A percentile compares a stretch with the other conserved stretches of the same genome.
phyloP scores from a whole-genome alignment of 1,140 invertebrate species.

The Elysia chlorotica region DNA sequence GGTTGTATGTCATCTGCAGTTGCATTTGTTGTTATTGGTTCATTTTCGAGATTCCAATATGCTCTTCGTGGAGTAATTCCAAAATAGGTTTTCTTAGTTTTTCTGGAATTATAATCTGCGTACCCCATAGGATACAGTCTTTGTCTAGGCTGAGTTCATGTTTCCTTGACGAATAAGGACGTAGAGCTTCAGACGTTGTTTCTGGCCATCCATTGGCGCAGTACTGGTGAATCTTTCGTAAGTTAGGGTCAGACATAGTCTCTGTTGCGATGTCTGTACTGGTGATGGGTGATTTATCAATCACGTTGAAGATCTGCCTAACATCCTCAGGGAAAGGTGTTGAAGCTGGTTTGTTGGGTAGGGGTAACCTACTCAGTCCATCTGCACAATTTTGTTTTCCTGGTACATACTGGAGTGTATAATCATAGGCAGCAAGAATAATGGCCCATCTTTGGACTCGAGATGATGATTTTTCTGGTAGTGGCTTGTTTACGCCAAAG shows the following conservation, averaged over 20 bases:
- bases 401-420: slow-evolving; percentile 55
- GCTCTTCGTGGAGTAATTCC: too few relatives aligned
- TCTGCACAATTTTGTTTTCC: slow-evolving; percentile 45
- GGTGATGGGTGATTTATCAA: background rate
- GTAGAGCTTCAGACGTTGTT: too few relatives aligned
- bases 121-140: too few relatives aligned
- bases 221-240: too few relatives aligned
- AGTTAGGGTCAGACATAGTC: background rate
- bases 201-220: too few relatives aligned
- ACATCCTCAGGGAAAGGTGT: background rate
- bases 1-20: too few relatives aligned
- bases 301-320: background rate
- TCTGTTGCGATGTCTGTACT: background rate
- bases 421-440: slow-evolving; percentile 37
- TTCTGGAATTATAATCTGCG: too few relatives aligned
- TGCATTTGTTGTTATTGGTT: too few relatives aligned
- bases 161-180: too few relatives aligned
- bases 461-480: slow-evolving; percentile 50
- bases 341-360: background rate
- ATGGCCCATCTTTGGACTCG: slow-evolving; percentile 48
- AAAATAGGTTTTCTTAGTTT: too few relatives aligned
- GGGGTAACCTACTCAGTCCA: background rate
- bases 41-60: too few relatives aligned
- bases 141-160: too few relatives aligned
- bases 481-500: slow-evolving; percentile 46